Evolutionary conservation across 2,113 vertebrate species (phyloP).

Genomic region (Donacobius atricapilla): DNA sequence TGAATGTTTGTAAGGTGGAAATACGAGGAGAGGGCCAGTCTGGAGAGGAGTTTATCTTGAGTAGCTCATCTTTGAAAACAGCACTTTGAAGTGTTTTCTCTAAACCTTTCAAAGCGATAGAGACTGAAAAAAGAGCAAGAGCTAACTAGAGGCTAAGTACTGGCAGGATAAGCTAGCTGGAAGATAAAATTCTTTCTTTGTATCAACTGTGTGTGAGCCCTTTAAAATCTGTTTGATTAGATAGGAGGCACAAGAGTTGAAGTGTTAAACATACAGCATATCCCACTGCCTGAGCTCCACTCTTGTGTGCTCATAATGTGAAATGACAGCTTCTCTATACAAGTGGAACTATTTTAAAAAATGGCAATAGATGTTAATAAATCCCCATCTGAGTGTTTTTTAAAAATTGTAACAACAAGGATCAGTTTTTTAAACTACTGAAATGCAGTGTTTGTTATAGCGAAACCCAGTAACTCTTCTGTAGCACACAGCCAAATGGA

Average conservation of each 20-base stretch:
- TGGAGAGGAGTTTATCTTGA: constrained; percentile 29
- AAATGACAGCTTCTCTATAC: not conserved
- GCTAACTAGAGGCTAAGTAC: constrained; percentile 25
- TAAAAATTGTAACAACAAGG: not conserved
- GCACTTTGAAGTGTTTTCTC: constrained; percentile 47
- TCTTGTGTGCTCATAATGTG: not conserved
- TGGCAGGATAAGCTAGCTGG: constrained; percentile 21
- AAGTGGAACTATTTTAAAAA: not conserved
- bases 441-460: not conserved
- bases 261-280: not conserved
- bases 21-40: not conserved
- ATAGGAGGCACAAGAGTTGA: not conserved
- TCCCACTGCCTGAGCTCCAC: not conserved
- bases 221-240: not conserved
- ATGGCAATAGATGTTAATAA: not conserved
- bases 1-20: not conserved
- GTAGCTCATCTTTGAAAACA: constrained; percentile 37
- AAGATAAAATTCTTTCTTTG: constrained; percentile 24
- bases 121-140: constrained; percentile 21
- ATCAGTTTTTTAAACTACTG: not conserved
- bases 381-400: not conserved
- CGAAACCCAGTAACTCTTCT: not conserved
- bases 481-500: not conserved
- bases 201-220: not conserved
- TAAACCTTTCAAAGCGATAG: constrained; percentile 40